phyloP scores from a whole-genome alignment of 2,113 vertebrate genomes.

The Aleadryas rufinucha region DNA sequence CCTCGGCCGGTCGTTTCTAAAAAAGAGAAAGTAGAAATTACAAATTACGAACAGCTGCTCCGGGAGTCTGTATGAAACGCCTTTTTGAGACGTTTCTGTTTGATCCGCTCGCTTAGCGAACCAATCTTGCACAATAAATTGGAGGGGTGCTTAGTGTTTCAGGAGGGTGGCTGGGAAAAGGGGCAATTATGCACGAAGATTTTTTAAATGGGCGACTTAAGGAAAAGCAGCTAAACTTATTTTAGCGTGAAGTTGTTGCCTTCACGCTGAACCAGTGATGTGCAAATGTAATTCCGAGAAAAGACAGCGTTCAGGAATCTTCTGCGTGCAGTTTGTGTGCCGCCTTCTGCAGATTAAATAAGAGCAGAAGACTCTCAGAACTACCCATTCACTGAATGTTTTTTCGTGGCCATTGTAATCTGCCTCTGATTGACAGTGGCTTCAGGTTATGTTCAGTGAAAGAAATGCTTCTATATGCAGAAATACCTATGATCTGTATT shows the following conservation, averaged over 20 bases:
- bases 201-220: background rate
- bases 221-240: background rate
- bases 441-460: background rate
- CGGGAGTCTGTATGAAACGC: background rate
- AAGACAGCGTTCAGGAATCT: conserved; percentile 23
- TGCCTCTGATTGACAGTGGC: background rate
- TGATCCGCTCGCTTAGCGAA: background rate
- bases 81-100: background rate
- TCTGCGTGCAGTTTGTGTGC: background rate
- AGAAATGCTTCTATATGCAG: background rate
- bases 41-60: background rate
- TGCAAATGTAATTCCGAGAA: background rate
- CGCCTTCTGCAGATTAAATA: conserved; percentile 1
- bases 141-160: background rate
- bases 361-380: background rate
- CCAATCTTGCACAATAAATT: background rate
- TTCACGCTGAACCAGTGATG: background rate
- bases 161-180: background rate
- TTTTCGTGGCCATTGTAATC: background rate
- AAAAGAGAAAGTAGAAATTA: background rate
- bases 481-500: background rate
- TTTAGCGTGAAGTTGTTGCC: background rate
- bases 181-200: accelerated
- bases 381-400: background rate
- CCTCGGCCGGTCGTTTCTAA: background rate